Evolutionary conservation across 2,888 invertebrate species (phyloP).

Genomic region (Argyresthia albistria): DNA sequence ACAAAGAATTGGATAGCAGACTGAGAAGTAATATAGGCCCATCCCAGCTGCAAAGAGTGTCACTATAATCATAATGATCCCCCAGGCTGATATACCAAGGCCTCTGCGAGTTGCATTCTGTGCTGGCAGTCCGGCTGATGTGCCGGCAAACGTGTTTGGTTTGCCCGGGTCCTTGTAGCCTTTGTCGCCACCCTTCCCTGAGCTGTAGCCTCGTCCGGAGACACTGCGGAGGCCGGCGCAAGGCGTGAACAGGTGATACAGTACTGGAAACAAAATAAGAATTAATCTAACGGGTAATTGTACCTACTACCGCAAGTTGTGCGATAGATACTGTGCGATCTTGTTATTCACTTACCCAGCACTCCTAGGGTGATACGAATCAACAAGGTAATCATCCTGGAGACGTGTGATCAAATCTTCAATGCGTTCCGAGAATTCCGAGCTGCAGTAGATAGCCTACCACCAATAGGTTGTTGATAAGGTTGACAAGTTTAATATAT

Average conservation of each 20-base stretch:
- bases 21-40: conserved; percentile 75
- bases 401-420: background rate
- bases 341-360: conserved; percentile 33
- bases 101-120: conserved; percentile 38
- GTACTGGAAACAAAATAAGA: conserved; percentile 20
- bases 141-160: conserved; percentile 26
- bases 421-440: background rate
- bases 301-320: too few relatives aligned
- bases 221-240: conserved; percentile 23
- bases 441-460: too few relatives aligned
- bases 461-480: too few relatives aligned
- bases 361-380: conserved; percentile 33
- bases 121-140: conserved; percentile 29
- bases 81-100: conserved; percentile 76
- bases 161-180: conserved; percentile 18
- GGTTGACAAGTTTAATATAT: too few relatives aligned
- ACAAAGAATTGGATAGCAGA: conserved; percentile 78
- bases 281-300: background rate
- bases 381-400: conserved; percentile 32
- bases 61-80: conserved; percentile 70
- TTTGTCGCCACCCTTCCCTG: conserved; percentile 7
- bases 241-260: conserved; percentile 27
- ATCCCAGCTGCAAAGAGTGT: conserved; percentile 61
- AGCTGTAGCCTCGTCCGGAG: conserved; percentile 13
- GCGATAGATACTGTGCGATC: background rate